Conservation (phyloP, 2,888 invertebrate genomes). For the Lithosia quadra region DNA sequence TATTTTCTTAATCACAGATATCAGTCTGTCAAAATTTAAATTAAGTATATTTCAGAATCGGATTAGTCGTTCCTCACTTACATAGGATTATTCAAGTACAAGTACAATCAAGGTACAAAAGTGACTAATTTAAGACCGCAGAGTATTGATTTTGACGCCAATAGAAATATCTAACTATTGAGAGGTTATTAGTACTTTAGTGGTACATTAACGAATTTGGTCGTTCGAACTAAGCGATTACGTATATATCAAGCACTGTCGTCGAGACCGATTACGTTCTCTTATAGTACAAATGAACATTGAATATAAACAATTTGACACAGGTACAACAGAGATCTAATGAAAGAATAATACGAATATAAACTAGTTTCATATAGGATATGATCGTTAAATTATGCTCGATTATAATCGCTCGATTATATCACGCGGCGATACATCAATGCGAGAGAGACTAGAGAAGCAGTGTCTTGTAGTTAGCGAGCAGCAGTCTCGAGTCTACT, state of each 20-base stretch:
- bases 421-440: constrained; percentile 76
- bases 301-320: constrained; percentile 82
- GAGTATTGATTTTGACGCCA: constrained; percentile 81
- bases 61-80: constrained; percentile 83
- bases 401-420: constrained; percentile 73
- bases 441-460: constrained; percentile 86
- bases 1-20: constrained; percentile 87
- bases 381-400: constrained; percentile 85
- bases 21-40: constrained; percentile 87
- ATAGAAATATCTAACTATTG: constrained; percentile 72
- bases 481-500: constrained; percentile 82
- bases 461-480: constrained; percentile 77
- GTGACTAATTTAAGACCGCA: constrained; percentile 84
- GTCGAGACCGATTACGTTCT: constrained; percentile 74
- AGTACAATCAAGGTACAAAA: constrained; percentile 85
- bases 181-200: constrained; percentile 69
- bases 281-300: constrained; percentile 81
- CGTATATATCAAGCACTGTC: constrained; percentile 74
- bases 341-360: constrained; percentile 86
- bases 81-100: constrained; percentile 82
- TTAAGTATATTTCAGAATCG: constrained; percentile 87
- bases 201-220: constrained; percentile 76
- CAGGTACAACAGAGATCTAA: constrained; percentile 87
- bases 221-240: constrained; percentile 76
- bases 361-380: constrained; percentile 84